Evolutionary conservation across 2,888 invertebrate species (phyloP).

Genomic region (Phyllotreta striolata): DNA sequence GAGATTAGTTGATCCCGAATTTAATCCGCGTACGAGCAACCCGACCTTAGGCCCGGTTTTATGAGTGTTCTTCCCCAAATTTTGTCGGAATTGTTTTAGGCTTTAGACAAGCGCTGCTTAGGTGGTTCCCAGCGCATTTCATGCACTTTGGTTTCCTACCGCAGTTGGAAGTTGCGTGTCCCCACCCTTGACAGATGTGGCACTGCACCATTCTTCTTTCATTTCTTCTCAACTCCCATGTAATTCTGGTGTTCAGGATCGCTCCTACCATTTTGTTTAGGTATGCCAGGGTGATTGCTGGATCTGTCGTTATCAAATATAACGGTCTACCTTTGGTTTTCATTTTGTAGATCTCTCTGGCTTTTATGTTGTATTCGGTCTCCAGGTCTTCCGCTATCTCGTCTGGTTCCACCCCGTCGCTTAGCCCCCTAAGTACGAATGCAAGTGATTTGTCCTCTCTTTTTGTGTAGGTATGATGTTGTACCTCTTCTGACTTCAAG

Average conservation of each 20-base stretch:
- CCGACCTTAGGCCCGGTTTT: no score
- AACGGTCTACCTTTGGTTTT: slow-evolving; percentile 1
- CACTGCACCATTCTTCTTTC: neutral
- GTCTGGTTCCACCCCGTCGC: neutral
- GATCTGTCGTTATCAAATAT: slow-evolving; percentile 1
- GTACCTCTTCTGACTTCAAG: no score
- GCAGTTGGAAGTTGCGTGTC: no score
- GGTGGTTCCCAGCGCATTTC: no score
- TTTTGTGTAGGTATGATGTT: neutral
- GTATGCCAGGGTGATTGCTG: neutral
- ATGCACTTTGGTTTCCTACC: no score
- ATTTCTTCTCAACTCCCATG: neutral
- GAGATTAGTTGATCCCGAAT: no score
- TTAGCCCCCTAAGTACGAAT: neutral
- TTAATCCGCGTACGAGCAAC: no score
- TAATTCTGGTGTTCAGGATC: neutral
- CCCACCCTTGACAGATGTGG: no score
- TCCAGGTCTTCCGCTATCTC: neutral
- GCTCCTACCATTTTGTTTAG: neutral
- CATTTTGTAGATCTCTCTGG: slow-evolving; percentile 1
- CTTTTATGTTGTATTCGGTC: neutral
- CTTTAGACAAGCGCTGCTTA: no score
- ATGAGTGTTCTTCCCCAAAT: no score
- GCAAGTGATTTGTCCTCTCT: neutral
- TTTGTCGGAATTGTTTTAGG: no score